phyloP scores from a whole-genome alignment of 1,140 invertebrate species.

The Lepidurus couesii region DNA sequence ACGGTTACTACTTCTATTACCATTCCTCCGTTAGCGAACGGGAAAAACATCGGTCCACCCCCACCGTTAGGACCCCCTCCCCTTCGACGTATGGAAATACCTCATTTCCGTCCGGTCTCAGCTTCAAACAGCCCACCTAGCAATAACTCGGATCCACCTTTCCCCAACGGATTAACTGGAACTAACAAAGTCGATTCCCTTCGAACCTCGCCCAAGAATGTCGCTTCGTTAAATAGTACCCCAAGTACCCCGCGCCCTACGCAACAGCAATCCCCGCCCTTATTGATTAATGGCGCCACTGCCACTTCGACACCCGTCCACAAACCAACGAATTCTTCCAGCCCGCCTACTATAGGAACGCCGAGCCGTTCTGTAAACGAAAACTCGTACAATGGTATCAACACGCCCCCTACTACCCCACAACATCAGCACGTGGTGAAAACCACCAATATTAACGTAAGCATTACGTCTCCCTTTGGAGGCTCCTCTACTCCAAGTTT shows the following conservation, averaged over 20 bases:
- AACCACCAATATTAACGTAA: conserved; percentile 35
- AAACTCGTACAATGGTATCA: neutral
- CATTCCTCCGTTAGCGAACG: neutral
- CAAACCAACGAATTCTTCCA: conserved; percentile 16
- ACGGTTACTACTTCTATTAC: neutral
- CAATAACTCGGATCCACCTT: neutral
- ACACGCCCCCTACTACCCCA: neutral
- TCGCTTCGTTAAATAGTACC: conserved; percentile 1
- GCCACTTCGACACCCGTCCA: conserved; percentile 26
- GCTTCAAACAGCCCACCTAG: conserved; percentile 29
- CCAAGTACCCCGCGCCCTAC: conserved; percentile 11
- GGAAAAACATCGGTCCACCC: conserved; percentile 25
- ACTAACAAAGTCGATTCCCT: neutral
- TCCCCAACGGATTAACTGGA: neutral
- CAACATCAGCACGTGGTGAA: conserved; percentile 14
- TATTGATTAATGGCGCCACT: conserved; percentile 15
- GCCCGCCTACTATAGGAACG: neutral
- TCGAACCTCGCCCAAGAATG: neutral
- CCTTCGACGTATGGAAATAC: conserved; percentile 36
- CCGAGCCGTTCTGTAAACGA: neutral
- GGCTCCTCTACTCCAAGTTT: neutral
- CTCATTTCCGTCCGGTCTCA: conserved; percentile 31
- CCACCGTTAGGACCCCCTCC: conserved; percentile 34
- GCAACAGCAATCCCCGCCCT: conserved; percentile 13
- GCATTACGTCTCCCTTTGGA: conserved; percentile 25